Evolutionary conservation across 1,140 invertebrate species (phyloP), one percentile per base, ranked within the genome.

Genomic region (Spodoptera litura): DNA sequence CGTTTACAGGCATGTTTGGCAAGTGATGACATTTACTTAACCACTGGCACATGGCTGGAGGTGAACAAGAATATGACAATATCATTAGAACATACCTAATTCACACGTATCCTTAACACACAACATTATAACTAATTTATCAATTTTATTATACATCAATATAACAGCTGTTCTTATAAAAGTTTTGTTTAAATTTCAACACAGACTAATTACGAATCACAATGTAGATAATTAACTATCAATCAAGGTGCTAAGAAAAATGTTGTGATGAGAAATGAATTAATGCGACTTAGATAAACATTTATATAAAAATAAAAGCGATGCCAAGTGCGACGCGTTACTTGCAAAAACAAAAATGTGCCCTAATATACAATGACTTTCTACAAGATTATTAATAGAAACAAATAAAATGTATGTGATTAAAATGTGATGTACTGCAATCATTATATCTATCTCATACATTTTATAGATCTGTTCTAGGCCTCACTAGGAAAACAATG

Each of bases 161-260:
- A 88, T 89, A 88, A 90, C 88, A 88, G 83, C 85, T 87, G 83
- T 85, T 83, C 81, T 84, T 89, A 89, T 87, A 89, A 90, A 85
- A 86, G 80, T 85, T 87, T 84, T 82, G 56, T 83, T 87, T 83
- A 31, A 79, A 81, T 85, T 85, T 86, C 76, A 85, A 87, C 82
- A 87, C 80, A 87, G 59, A 84, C 66, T 81, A 83, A 62, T 66
- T 77, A 77, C 51, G 12, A 77, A 81, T 81, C 68, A 81, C 74
- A 78, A 81, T 79, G 66, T 72, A 38, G 27, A 38, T 52, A 61
- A 52, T 73, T 52, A 73, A 74, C 62, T 68, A 58, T 73, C n/a
- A 64, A 58, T 73, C n/a, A 64, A 52, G 35, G 79, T 87, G 81
- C 80, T 55, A 74, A 49, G 31, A 76, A 52, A 56, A 77, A 77